Percentiles rank a stretch among this genome's conserved stretches.
Evolutionary conservation across 2,797 vertebrate genomes (phyloP).

Genomic region (Pangasius djambal): DNA sequence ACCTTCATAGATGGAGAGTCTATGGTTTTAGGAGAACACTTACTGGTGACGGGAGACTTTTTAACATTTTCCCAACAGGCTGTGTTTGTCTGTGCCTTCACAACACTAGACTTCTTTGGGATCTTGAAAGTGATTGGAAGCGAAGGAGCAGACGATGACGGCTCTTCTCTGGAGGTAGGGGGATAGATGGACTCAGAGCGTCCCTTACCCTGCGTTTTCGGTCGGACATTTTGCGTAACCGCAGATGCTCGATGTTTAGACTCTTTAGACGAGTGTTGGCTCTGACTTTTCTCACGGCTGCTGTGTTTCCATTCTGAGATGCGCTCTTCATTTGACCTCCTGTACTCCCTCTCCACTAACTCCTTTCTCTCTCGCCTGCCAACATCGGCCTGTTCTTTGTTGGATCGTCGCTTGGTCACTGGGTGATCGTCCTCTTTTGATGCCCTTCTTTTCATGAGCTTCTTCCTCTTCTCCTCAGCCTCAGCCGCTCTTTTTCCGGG

Average conservation of each 20-base stretch:
- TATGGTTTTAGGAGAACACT: background rate
- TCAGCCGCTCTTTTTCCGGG: slow-evolving; percentile 6
- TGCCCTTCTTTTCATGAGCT: slow-evolving; percentile 37
- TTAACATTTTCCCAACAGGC: background rate
- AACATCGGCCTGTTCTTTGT: background rate
- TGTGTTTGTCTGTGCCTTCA: background rate
- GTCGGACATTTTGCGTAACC: slow-evolving; percentile 7
- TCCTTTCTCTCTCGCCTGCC: slow-evolving; percentile 14
- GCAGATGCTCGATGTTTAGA: slow-evolving; percentile 4
- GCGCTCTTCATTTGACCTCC: background rate
- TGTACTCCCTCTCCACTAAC: slow-evolving; percentile 21
- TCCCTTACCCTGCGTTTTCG: slow-evolving; percentile 31
- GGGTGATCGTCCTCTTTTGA: slow-evolving; percentile 19
- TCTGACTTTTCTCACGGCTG: background rate
- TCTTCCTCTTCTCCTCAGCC: slow-evolving; percentile 35
- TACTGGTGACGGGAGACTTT: background rate
- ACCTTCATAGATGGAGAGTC: slow-evolving; percentile 18
- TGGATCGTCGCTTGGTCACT: slow-evolving; percentile 6
- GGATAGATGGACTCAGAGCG: background rate
- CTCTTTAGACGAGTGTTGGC: slow-evolving; percentile 15
- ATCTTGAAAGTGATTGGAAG: slow-evolving; percentile 66
- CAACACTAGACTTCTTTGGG: slow-evolving; percentile 60
- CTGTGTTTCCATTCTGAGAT: slow-evolving; percentile 15
- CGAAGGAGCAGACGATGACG: background rate
- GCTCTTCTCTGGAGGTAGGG: slow-evolving; percentile 22